These are phyloP conservation scores for Nymphalis polychloros DNA, from an alignment of 2,888 invertebrate species.

Conservation along the genomic window DNA sequence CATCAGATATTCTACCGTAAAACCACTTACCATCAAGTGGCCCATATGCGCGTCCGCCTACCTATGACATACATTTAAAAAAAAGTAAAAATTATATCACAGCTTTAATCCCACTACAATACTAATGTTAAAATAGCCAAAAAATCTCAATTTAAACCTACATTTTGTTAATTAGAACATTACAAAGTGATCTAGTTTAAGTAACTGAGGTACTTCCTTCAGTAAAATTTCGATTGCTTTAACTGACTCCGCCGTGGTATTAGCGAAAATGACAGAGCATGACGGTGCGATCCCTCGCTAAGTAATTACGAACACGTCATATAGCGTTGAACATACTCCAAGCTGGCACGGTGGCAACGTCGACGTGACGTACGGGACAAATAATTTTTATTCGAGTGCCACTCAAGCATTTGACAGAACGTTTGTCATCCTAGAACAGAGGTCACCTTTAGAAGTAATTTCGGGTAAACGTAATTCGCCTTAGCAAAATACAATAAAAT, in stretches of 20 bases:
- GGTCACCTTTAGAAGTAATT: neutral
- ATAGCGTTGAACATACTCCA: conserved; percentile 55
- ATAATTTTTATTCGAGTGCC: conserved; percentile 32
- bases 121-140: no score
- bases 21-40: no score
- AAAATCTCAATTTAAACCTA: no score
- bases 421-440: conserved; percentile 7
- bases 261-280: conserved; percentile 75
- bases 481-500: neutral
- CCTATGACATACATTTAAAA: no score
- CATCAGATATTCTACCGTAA: no score
- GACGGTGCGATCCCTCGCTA: conserved; percentile 69
- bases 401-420: conserved; percentile 1
- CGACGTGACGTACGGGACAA: conserved; percentile 30
- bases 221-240: conserved; percentile 36
- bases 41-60: no score
- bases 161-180: neutral
- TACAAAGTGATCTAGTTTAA: neutral
- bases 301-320: conserved; percentile 79
- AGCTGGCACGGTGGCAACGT: conserved; percentile 45
- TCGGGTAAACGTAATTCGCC: neutral
- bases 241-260: conserved; percentile 36
- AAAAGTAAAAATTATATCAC: no score
- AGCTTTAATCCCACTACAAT: no score
- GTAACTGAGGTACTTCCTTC: neutral